These are phyloP conservation scores for Myotis findleyi DNA, from an alignment of 2,797 vertebrate genomes.

Conservation along the genomic window DNA sequence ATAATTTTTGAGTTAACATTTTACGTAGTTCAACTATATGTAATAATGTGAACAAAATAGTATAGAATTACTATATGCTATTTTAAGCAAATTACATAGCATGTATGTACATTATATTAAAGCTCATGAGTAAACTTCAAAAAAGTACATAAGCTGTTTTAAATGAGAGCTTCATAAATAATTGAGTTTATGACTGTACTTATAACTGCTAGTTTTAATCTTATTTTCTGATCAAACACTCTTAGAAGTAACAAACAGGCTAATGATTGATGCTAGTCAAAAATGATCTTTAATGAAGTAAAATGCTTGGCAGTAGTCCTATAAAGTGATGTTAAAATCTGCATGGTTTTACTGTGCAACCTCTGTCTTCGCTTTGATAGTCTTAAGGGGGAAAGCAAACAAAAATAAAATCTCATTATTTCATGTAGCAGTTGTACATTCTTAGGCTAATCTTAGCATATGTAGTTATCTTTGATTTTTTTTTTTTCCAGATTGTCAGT, in stretches of 20 bases:
- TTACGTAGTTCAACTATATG: slow-evolving; percentile 10
- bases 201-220: slow-evolving; percentile 47
- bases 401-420: slow-evolving; percentile 31
- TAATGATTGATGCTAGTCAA: not conserved
- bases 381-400: not conserved
- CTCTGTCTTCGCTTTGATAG: not conserved
- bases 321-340: not conserved
- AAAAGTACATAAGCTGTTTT: not conserved
- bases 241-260: slow-evolving; percentile 15
- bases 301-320: not conserved
- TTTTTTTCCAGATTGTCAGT: slow-evolving; percentile 89
- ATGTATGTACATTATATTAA: slow-evolving; percentile 10
- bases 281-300: slow-evolving; percentile 18
- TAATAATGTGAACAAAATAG: slow-evolving; percentile 35
- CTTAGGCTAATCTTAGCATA: slow-evolving; percentile 19
- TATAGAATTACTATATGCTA: slow-evolving; percentile 32
- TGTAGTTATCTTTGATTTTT: slow-evolving; percentile 46
- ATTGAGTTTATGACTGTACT: not conserved
- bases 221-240: slow-evolving; percentile 32
- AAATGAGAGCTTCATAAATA: slow-evolving; percentile 44
- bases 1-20: slow-evolving; percentile 43
- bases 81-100: slow-evolving; percentile 41
- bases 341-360: not conserved
- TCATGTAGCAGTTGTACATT: not conserved
- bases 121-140: not conserved